phyloP scores from a whole-genome alignment of 2,797 vertebrate genomes.

The Gila robusta region DNA sequence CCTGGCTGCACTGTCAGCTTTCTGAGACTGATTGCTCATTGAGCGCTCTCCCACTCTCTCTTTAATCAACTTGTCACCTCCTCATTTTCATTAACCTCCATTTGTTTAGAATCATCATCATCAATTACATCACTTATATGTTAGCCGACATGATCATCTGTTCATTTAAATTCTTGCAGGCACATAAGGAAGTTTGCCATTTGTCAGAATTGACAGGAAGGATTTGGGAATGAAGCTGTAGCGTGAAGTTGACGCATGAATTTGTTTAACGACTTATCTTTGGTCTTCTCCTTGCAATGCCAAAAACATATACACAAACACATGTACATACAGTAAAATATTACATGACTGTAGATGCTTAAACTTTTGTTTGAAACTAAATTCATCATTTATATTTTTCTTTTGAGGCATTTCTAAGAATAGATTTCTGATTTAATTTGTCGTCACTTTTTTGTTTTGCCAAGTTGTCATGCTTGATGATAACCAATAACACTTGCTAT shows the following conservation, averaged over 20 bases:
- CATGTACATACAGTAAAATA: neutral
- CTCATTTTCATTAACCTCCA: slow-evolving; percentile 57
- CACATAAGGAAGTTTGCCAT: slow-evolving; percentile 42
- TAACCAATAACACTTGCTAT: neutral
- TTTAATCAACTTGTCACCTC: slow-evolving; percentile 60
- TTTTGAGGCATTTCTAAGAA: neutral
- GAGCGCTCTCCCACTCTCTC: slow-evolving; percentile 43
- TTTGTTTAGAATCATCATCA: slow-evolving; percentile 61
- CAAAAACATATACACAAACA: neutral
- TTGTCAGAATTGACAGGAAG: slow-evolving; percentile 32
- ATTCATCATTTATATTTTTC: neutral
- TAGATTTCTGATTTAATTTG: neutral
- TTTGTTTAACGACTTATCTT: neutral
- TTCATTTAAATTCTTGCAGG: slow-evolving; percentile 48
- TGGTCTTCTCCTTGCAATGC: neutral
- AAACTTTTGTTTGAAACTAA: neutral
- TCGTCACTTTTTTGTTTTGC: neutral
- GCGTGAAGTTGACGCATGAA: neutral
- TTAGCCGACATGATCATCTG: slow-evolving; percentile 50
- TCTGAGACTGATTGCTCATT: slow-evolving; percentile 49
- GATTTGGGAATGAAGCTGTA: slow-evolving; percentile 7
- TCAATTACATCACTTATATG: slow-evolving; percentile 53
- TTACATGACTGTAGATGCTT: neutral
- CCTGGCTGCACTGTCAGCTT: slow-evolving; percentile 48
- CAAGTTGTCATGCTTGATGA: neutral